phyloP scores from a whole-genome alignment of 2,113 vertebrate species.

The Promerops cafer region DNA sequence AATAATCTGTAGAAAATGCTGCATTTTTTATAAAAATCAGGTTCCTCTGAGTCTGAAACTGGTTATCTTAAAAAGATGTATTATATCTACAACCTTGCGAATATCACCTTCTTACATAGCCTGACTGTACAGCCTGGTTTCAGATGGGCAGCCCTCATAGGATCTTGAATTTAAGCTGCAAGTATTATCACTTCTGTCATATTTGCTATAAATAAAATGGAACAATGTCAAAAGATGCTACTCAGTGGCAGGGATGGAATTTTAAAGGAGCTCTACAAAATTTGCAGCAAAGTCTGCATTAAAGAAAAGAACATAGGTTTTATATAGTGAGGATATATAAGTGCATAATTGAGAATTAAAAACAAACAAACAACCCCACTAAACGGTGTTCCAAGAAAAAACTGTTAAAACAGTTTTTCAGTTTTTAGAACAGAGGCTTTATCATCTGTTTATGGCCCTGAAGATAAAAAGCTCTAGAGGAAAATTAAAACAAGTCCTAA shows the following conservation, averaged over 20 bases:
- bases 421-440: neutral
- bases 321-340: neutral
- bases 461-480: constrained; percentile 19
- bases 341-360: neutral
- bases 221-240: constrained; percentile 42
- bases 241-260: neutral
- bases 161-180: constrained; percentile 30
- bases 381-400: neutral
- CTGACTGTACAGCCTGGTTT: constrained; percentile 4
- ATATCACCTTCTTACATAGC: neutral
- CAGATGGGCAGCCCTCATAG: constrained; percentile 19
- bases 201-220: constrained; percentile 55
- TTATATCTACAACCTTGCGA: neutral
- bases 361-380: neutral
- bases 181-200: constrained; percentile 36
- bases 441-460: neutral
- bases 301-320: neutral
- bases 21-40: neutral
- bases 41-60: neutral
- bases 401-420: too few relatives aligned
- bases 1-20: neutral
- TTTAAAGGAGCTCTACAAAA: constrained; percentile 4
- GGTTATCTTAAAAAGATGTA: neutral
- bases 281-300: neutral
- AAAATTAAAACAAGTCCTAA: constrained; percentile 48